Conservation (phyloP, 2,113 vertebrate genomes). For the Oreochromis aureus region DNA sequence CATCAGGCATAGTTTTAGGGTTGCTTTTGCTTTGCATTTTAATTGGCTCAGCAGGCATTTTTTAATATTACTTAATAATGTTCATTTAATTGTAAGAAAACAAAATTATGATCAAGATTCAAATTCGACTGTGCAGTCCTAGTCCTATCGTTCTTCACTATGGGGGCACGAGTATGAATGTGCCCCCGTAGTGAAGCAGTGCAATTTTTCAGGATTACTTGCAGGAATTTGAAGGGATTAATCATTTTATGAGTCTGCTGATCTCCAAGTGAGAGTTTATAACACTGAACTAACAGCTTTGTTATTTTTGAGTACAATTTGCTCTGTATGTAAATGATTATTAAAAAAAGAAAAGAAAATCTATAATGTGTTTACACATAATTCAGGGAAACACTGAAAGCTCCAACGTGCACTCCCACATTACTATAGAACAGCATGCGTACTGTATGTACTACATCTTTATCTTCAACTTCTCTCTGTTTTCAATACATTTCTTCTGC, state of each 20-base stretch:
- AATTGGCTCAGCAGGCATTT: background rate
- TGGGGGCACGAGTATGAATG: background rate
- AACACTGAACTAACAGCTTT: background rate
- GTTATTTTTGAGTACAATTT: background rate
- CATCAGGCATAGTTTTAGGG: background rate
- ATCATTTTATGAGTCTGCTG: constrained; percentile 4
- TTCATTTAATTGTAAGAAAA: background rate
- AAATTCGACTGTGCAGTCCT: background rate
- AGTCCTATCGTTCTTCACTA: background rate
- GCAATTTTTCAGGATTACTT: background rate
- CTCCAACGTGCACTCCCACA: background rate
- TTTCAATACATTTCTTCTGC: background rate
- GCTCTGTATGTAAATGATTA: background rate
- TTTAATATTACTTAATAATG: background rate
- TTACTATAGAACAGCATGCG: background rate
- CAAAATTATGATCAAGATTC: background rate
- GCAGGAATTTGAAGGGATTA: background rate
- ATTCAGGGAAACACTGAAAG: background rate
- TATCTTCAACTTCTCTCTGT: background rate
- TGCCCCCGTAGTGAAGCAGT: background rate
- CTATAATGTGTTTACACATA: background rate
- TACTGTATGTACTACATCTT: background rate
- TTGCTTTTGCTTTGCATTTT: background rate
- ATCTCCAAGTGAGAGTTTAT: background rate
- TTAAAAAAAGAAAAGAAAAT: background rate